These are phyloP conservation scores for Arctia plantaginis DNA, from an alignment of 2,888 invertebrate species.

Conservation along the genomic window DNA sequence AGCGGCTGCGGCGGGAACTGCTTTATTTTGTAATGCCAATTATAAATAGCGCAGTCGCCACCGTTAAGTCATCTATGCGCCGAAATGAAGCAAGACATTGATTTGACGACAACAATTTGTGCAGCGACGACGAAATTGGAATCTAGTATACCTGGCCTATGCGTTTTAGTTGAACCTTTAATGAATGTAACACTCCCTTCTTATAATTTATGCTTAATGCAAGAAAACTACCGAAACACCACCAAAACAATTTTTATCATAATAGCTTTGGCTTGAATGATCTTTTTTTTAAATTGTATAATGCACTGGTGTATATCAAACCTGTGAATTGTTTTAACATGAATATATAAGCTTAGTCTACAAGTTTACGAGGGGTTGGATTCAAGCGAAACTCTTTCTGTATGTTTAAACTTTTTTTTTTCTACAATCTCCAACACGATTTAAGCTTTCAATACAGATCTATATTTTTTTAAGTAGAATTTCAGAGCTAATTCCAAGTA, in stretches of 20 bases:
- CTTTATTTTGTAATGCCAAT: slow-evolving; percentile 21
- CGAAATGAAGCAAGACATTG: not conserved
- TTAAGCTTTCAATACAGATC: too few relatives aligned
- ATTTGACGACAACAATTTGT: not conserved
- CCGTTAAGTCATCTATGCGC: not conserved
- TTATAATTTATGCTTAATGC: not conserved
- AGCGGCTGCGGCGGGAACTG: slow-evolving; percentile 2
- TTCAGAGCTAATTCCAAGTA: too few relatives aligned
- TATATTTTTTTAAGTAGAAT: too few relatives aligned
- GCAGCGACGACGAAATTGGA: not conserved
- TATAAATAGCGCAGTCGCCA: slow-evolving; percentile 30
- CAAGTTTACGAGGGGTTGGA: too few relatives aligned
- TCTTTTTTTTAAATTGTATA: not conserved
- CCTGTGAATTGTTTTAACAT: too few relatives aligned
- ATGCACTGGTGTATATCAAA: not conserved
- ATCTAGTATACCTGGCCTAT: too few relatives aligned
- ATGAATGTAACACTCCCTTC: not conserved
- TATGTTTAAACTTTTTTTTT: too few relatives aligned
- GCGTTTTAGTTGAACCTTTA: not conserved
- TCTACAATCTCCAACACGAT: too few relatives aligned
- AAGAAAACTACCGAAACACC: too few relatives aligned
- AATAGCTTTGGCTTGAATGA: not conserved
- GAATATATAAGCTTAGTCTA: too few relatives aligned
- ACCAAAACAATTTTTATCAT: too few relatives aligned
- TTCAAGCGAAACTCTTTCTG: too few relatives aligned